Base-by-base conservation (phyloP, 1,140 invertebrate genomes). In the Stegodyphus mimosarum region DNA sequence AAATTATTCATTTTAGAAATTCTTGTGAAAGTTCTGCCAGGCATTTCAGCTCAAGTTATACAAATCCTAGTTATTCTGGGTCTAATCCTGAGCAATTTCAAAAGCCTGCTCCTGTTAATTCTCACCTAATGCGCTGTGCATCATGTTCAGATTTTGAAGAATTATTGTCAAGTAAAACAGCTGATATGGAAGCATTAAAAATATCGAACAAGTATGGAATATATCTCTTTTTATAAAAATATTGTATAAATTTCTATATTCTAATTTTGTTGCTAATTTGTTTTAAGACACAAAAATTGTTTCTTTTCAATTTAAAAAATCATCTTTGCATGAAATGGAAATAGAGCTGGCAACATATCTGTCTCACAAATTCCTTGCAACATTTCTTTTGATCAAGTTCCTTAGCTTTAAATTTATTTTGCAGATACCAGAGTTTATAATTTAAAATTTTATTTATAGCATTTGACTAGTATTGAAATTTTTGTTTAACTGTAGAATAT, bases 121-220 rank as follows among this genome's bases (percentile, higher is more conserved):
- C 74, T 13, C 83, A 86, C 64, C 52, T 86, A 3, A 77, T 60
- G 66, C 53, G 83, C 6, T 86, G 83, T 78, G 83, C 83, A 51
- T 86, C 83, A 64, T 86, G 83, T 64, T 86, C 83, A 13, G 83
- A 86, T 48, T 86, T 86, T n/a, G 83, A 86, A 72, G 83, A 86
- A 33, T 50, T 86, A 2, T 51, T 86, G 3, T 84, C 73, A 13
- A 50, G n/a, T 2, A 86, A 86, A 60, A 53, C 60, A 7, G 33
- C 72, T 11, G 72, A 67, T 7, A n/a, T 84, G 33, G 83, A 77
- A 18, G 49, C 60, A 7, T 7, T 51, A 4, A 77, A 70, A 76
- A 7, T 69, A 11, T 18, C 33, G 10, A 84, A 84, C 9, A 84
- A 84, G 81, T 84, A 84, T 13, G 78, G 11, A 5, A 48, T 48